These are phyloP conservation scores for Pteruthius melanotis DNA, from an alignment of 2,113 vertebrate genomes.

Conservation along the genomic window DNA sequence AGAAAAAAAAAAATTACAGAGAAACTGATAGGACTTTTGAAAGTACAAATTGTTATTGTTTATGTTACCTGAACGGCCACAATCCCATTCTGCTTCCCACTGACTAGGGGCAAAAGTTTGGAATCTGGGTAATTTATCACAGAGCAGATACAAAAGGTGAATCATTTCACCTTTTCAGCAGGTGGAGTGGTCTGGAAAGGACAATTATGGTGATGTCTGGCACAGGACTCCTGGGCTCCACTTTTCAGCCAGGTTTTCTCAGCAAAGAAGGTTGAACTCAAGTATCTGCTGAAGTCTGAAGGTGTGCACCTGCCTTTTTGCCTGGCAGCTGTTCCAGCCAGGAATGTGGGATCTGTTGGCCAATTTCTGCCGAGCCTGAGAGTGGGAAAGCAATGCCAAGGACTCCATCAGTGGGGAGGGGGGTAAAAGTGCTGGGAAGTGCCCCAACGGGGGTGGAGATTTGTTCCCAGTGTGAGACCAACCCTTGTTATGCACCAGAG, in stretches of 20 bases:
- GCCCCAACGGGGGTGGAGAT: not conserved
- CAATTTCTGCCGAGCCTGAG: not conserved
- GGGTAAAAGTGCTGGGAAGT: fast-evolving
- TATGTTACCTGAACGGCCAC: not conserved
- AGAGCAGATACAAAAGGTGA: not conserved
- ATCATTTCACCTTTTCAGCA: not conserved
- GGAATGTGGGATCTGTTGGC: not conserved
- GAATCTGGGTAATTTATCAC: not conserved
- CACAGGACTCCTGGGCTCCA: not conserved
- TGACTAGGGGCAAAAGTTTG: not conserved
- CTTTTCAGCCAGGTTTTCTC: not conserved
- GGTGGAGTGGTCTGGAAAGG: not conserved
- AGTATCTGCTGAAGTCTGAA: not conserved
- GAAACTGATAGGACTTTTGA: not conserved
- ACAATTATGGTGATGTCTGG: not conserved
- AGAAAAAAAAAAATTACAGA: not conserved
- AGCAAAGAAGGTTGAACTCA: not conserved
- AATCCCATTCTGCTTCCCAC: not conserved
- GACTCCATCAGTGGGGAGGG: fast-evolving
- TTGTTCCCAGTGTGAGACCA: not conserved
- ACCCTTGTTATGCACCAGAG: not conserved
- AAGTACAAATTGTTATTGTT: not conserved
- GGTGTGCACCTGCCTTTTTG: not conserved
- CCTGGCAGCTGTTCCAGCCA: not conserved
- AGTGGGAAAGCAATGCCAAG: not conserved